Evolutionary conservation across 2,888 invertebrate species (phyloP).

Genomic region (Ommatoiulus sabulosus): DNA sequence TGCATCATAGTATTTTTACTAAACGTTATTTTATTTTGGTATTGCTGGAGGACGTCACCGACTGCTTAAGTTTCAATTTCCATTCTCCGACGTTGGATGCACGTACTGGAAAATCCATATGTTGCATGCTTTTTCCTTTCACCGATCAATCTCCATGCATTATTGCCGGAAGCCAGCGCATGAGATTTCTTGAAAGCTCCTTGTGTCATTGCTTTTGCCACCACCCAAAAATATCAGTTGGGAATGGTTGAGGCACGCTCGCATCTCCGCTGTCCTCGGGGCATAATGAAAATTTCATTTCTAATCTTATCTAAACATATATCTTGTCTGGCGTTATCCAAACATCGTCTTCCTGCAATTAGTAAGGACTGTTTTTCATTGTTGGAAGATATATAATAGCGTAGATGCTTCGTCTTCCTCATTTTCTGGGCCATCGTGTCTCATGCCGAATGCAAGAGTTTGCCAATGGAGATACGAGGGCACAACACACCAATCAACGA

Average conservation of each 20-base stretch:
- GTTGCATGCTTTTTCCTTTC: constrained; percentile 35
- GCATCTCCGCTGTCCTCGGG: constrained; percentile 1
- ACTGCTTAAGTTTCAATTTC: neutral
- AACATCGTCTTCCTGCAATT: constrained; percentile 45
- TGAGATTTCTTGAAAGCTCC: neutral
- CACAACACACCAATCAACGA: neutral
- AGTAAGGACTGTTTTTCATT: constrained; percentile 31
- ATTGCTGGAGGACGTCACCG: neutral
- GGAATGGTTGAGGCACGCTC: neutral
- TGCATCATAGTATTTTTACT: neutral
- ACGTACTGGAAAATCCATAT: neutral
- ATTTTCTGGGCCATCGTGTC: neutral
- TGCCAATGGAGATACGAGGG: neutral
- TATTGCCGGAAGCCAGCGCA: neutral
- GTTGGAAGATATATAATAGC: neutral
- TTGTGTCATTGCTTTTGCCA: neutral
- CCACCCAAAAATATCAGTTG: neutral
- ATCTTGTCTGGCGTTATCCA: constrained; percentile 41
- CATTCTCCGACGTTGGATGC: neutral
- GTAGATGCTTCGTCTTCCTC: neutral
- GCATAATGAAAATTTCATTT: constrained; percentile 41
- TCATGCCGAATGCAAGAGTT: neutral
- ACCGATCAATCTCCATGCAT: neutral
- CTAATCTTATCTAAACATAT: constrained; percentile 36
- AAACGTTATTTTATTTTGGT: neutral